phyloP scores from a whole-genome alignment of 2,888 invertebrate species.

The Napeogenes sylphis region DNA sequence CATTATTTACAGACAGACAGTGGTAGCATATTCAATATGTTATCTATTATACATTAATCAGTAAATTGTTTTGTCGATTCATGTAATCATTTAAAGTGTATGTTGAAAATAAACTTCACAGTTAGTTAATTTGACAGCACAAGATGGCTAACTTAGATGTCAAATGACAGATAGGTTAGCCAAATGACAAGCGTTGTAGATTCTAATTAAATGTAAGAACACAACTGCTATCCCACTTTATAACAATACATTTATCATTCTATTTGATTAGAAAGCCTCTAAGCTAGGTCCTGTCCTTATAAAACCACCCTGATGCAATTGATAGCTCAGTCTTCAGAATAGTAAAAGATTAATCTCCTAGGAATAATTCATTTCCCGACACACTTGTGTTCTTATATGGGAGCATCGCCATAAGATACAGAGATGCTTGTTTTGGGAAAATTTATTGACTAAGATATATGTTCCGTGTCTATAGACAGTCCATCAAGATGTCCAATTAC shows the following conservation, averaged over 20 bases:
- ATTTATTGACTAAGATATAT: conserved; percentile 24
- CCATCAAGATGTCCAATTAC: conserved; percentile 1
- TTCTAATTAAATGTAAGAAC: too few species aligned
- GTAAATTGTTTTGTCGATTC: conserved; percentile 25
- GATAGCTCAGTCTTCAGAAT: conserved; percentile 15
- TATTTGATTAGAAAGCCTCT: too few species aligned
- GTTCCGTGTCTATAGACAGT: conserved; percentile 16
- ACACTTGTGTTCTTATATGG: conserved; percentile 23
- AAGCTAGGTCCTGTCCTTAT: too few species aligned
- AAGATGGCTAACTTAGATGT: too few species aligned
- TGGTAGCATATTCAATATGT: conserved; percentile 40
- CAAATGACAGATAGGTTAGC: too few species aligned
- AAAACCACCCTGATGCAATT: neutral
- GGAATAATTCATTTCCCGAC: conserved; percentile 25
- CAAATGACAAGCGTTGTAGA: too few species aligned
- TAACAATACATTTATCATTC: too few species aligned
- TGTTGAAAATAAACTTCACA: neutral
- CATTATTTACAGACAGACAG: conserved; percentile 55
- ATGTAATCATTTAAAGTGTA: neutral
- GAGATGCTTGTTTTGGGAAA: conserved; percentile 23
- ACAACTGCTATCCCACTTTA: too few species aligned
- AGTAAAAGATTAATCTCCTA: conserved; percentile 13
- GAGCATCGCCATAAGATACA: conserved; percentile 14
- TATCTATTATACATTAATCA: conserved; percentile 39
- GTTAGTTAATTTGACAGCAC: neutral